Conservation (phyloP, 2,797 vertebrate species). For the Macropus fuliginosus region DNA sequence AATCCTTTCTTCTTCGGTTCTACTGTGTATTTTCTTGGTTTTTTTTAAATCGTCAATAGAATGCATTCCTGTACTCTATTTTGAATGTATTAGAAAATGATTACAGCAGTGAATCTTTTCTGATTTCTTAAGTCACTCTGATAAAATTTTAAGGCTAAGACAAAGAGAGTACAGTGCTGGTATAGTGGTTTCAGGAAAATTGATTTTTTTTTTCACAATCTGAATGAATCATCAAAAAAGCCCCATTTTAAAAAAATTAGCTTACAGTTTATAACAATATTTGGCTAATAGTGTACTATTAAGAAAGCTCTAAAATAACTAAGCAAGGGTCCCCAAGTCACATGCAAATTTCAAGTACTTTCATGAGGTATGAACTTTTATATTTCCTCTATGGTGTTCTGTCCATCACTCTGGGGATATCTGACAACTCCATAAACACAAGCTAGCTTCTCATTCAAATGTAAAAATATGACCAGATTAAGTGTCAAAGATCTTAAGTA, state of each 20-base stretch:
- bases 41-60: slow-evolving; percentile 11
- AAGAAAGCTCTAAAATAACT: neutral
- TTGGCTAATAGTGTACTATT: neutral
- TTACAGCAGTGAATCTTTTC: neutral
- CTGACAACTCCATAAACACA: slow-evolving; percentile 9
- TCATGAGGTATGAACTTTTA: neutral
- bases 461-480: slow-evolving; percentile 25
- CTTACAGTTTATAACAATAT: neutral
- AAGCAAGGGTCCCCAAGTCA: neutral
- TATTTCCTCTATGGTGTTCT: neutral
- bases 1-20: neutral
- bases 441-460: slow-evolving; percentile 5
- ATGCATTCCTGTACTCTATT: neutral
- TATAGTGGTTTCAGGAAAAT: neutral
- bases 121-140: neutral
- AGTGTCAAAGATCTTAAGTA: slow-evolving; percentile 8
- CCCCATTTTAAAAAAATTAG: neutral
- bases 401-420: slow-evolving; percentile 27
- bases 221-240: neutral
- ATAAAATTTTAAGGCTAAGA: neutral
- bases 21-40: neutral
- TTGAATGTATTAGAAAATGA: neutral
- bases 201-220: slow-evolving; percentile 27
- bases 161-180: neutral
- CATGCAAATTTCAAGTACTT: neutral